Conservation (phyloP, 1,140 invertebrate genomes). For the Yoshiicerus persimilis region DNA sequence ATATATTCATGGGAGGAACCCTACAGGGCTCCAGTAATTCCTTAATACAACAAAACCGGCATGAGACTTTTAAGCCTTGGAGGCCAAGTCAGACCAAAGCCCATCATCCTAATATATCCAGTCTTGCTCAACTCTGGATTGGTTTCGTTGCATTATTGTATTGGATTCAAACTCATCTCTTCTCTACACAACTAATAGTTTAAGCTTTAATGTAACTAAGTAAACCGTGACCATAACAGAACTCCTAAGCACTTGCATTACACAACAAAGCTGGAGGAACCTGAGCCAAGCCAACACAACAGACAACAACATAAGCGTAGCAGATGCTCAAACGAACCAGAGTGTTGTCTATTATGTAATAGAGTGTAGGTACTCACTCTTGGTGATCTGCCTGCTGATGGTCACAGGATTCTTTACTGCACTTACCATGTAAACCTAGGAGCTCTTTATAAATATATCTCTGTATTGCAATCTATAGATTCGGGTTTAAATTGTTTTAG, state of each 20-base stretch:
- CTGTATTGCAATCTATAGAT: neutral
- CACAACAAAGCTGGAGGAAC: neutral
- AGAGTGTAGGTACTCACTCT: neutral
- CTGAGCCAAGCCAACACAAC: neutral
- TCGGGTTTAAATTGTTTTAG: neutral
- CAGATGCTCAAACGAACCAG: neutral
- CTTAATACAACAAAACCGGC: constrained; percentile 38
- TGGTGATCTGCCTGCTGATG: neutral
- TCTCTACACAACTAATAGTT: neutral
- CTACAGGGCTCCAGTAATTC: constrained; percentile 29
- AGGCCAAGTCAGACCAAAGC: neutral
- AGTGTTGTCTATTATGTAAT: neutral
- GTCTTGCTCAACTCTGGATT: neutral
- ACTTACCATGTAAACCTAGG: too few species aligned
- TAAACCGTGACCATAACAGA: neutral
- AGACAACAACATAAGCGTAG: neutral
- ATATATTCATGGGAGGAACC: constrained; percentile 22
- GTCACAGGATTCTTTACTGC: neutral
- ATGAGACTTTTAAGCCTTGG: constrained; percentile 21
- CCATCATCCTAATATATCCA: neutral
- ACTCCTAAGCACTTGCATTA: neutral
- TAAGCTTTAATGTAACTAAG: neutral
- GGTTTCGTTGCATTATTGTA: neutral
- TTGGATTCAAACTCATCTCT: neutral
- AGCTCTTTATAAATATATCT: neutral